Evolutionary conservation across 2,113 vertebrate genomes (phyloP).

Genomic region (Cochlearius cochlearius): DNA sequence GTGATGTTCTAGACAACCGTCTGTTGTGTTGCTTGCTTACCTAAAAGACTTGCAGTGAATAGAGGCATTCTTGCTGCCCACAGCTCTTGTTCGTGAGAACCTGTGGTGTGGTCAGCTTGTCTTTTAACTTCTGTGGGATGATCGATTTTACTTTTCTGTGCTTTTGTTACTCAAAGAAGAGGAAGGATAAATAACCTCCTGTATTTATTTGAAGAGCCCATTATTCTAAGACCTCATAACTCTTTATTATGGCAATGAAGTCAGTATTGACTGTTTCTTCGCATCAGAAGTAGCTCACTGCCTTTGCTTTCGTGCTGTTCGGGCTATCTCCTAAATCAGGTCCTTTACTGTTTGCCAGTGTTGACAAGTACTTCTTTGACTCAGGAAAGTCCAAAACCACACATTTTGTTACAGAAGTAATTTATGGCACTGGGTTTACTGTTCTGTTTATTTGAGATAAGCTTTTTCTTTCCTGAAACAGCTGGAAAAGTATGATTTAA

Average conservation of each 20-base stretch:
- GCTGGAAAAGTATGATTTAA: neutral
- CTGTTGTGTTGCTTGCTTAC: neutral
- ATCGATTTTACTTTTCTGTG: neutral
- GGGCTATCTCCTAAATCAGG: neutral
- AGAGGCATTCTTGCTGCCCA: neutral
- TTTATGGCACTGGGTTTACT: neutral
- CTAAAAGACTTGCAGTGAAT: neutral
- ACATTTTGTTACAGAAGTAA: neutral
- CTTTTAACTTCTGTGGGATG: neutral
- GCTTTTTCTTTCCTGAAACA: neutral
- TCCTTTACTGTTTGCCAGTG: neutral
- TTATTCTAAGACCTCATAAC: neutral
- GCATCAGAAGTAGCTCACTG: neutral
- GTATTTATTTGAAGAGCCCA: neutral
- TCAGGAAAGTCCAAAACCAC: neutral
- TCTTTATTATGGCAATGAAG: neutral
- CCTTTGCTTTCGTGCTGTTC: neutral
- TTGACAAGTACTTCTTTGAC: neutral
- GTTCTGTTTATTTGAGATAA: neutral
- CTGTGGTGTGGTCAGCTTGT: neutral
- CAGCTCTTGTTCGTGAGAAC: neutral
- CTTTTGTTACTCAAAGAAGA: neutral
- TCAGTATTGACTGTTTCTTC: neutral
- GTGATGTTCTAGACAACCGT: neutral
- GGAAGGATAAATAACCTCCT: neutral